These are phyloP conservation scores for Ctenochaetus hawaiiensis DNA, from an alignment of 2,797 vertebrate species.

Conservation along the genomic window DNA sequence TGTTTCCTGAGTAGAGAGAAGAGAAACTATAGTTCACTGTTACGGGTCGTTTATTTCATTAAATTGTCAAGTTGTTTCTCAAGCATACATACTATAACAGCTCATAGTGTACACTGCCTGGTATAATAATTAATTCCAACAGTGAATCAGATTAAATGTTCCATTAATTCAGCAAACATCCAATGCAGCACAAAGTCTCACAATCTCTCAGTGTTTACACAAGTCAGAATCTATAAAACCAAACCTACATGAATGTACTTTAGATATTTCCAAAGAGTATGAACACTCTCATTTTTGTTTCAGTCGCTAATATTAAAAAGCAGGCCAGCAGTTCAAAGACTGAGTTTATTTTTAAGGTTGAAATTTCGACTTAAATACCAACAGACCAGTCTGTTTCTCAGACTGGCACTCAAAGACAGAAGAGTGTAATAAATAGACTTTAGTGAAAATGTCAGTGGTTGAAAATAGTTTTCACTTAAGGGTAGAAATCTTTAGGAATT, in stretches of 20 bases:
- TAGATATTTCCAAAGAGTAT: neutral
- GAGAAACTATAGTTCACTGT: neutral
- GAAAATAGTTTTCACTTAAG: neutral
- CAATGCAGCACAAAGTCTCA: neutral
- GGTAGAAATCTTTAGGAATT: neutral
- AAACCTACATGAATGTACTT: neutral
- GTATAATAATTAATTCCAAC: neutral
- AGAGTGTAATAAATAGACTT: neutral
- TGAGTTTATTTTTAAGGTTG: neutral
- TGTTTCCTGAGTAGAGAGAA: conserved; percentile 2
- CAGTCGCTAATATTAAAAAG: neutral
- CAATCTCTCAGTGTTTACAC: neutral
- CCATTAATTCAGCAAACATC: conserved; percentile 11
- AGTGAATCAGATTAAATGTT: neutral
- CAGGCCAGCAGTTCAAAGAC: neutral
- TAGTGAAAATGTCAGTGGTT: no score
- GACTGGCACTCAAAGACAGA: no score
- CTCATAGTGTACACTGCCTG: neutral
- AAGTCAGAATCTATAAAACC: neutral
- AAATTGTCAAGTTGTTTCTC: conserved; percentile 15
- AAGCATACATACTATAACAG: neutral
- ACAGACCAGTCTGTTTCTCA: no score
- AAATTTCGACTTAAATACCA: neutral
- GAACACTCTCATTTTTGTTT: neutral
- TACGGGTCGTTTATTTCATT: conserved; percentile 17